A percentile compares a stretch with the other conserved stretches of the same genome.
phyloP scores from a whole-genome alignment of 2,888 invertebrate genomes.

The Eretmocerus hayati region DNA sequence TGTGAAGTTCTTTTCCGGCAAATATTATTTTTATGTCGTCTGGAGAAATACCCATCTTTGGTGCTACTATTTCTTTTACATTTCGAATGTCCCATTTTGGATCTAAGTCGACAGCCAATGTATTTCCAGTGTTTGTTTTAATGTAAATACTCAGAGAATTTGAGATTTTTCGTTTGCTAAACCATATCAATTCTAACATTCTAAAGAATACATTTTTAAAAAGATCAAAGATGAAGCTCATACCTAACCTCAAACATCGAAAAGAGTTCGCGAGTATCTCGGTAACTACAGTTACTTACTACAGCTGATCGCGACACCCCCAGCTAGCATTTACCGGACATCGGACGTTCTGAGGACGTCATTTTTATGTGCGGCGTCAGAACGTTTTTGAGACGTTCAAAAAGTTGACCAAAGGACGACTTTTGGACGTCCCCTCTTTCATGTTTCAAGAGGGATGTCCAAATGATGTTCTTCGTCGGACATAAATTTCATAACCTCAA shows the following conservation, averaged over 20 bases:
- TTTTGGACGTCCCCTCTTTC: no score
- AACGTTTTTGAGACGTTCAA: no score
- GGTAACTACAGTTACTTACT: no score
- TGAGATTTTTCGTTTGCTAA: constrained; percentile 54
- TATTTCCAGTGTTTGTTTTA: constrained; percentile 62
- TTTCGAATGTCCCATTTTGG: constrained; percentile 69
- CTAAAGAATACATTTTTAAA: constrained; percentile 53
- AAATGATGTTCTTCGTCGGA: no score
- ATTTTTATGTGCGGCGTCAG: no score
- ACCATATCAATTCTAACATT: constrained; percentile 59
- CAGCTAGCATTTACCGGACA: no score
- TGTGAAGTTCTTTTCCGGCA: constrained; percentile 69
- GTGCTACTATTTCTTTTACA: constrained; percentile 65
- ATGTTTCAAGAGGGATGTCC: no score
- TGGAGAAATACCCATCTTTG: constrained; percentile 59
- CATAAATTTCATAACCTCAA: no score
- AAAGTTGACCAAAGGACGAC: no score
- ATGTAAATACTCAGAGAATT: constrained; percentile 61
- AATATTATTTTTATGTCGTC: constrained; percentile 72
- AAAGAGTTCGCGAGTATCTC: background rate
- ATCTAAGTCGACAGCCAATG: constrained; percentile 60
- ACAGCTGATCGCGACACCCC: no score
- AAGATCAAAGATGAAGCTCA: constrained; percentile 56
- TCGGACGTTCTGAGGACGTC: no score
- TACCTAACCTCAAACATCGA: constrained; percentile 30